Conservation (phyloP, 2,888 invertebrate species). For the Synergus laeviventris region DNA sequence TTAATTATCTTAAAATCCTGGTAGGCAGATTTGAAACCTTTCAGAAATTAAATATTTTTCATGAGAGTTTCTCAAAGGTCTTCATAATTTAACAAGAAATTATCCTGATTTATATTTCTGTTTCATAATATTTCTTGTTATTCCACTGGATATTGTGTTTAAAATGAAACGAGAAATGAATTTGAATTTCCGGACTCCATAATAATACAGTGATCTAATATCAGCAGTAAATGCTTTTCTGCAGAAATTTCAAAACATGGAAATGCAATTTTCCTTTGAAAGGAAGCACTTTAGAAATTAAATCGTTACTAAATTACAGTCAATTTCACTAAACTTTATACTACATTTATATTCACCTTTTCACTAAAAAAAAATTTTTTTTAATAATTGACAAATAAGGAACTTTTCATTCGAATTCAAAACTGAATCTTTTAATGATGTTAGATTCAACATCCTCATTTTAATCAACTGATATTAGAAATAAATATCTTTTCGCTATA, state of each 20-base stretch:
- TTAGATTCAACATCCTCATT: too few relatives aligned
- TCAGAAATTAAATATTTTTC: background rate
- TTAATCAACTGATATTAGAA: too few relatives aligned
- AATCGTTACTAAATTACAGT: background rate
- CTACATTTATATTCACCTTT: background rate
- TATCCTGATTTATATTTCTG: background rate
- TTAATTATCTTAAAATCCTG: background rate
- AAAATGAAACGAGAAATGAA: conserved; percentile 2
- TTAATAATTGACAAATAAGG: too few relatives aligned
- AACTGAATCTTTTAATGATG: too few relatives aligned
- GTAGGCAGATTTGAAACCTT: background rate
- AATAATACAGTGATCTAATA: background rate
- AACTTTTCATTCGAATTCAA: too few relatives aligned
- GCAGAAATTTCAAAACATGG: conserved; percentile 15
- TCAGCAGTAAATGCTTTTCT: conserved; percentile 14
- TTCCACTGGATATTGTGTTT: conserved; percentile 3
- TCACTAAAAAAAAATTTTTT: too few relatives aligned
- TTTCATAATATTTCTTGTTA: too few relatives aligned
- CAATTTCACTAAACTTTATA: background rate
- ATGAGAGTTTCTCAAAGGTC: background rate
- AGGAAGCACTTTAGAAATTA: conserved; percentile 24
- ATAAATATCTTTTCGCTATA: too few relatives aligned
- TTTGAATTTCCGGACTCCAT: background rate
- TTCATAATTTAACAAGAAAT: background rate
- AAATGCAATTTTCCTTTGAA: conserved; percentile 19